Evolutionary conservation across 2,797 vertebrate genomes (phyloP).

Genomic region (Rhodeus uyekii): DNA sequence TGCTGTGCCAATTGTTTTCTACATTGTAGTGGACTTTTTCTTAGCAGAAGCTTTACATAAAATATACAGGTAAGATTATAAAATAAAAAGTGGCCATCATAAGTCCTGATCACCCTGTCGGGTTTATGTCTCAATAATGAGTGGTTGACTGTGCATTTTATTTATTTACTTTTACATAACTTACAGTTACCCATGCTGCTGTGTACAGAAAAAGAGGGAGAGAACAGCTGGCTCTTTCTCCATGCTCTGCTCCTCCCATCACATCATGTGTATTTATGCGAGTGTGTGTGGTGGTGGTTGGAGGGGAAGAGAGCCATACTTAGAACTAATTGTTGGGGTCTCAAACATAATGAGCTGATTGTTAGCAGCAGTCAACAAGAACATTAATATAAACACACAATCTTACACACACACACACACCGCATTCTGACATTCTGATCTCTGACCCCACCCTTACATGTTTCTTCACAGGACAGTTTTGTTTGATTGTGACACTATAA

Average conservation of each 20-base stretch:
- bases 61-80: neutral
- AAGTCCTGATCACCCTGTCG: neutral
- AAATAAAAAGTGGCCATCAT: neutral
- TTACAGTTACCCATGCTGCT: neutral
- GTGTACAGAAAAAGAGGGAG: neutral
- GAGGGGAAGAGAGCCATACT: constrained; percentile 72
- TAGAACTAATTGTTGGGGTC: constrained; percentile 77
- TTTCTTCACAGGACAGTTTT: constrained; percentile 41
- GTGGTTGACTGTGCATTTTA: neutral
- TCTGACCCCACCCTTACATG: constrained; percentile 44
- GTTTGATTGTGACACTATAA: neutral
- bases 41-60: neutral
- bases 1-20: neutral
- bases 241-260: constrained; percentile 17
- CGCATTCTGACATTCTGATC: constrained; percentile 18
- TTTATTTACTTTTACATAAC: neutral
- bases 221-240: constrained; percentile 48
- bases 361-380: constrained; percentile 57
- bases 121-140: neutral
- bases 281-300: constrained; percentile 44
- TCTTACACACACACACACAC: constrained; percentile 11
- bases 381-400: constrained; percentile 58
- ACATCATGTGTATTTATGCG: constrained; percentile 19
- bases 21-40: neutral
- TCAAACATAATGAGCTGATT: constrained; percentile 77